Percentiles rank a stretch among this genome's conserved stretches.
These are phyloP conservation scores for Eugnorisma glareosa DNA, from an alignment of 2,888 invertebrate genomes.

Conservation along the genomic window DNA sequence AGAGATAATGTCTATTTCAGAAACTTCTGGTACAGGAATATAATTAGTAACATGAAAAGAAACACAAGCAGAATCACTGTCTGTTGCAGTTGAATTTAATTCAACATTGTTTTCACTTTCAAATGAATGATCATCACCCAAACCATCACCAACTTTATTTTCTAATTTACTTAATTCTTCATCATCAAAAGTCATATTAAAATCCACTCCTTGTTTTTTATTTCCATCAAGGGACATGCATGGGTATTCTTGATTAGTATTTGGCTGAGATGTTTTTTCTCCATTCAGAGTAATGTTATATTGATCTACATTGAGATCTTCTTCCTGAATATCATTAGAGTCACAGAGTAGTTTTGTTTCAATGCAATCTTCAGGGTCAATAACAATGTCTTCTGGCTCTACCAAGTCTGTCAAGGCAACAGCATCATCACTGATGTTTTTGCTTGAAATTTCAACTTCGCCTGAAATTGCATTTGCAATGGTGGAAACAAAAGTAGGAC, in stretches of 20 bases:
- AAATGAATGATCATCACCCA: slow-evolving; percentile 53
- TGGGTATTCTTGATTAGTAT: slow-evolving; percentile 11
- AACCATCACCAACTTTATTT: slow-evolving; percentile 42
- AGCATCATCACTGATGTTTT: slow-evolving; percentile 28
- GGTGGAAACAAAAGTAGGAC: slow-evolving; percentile 81
- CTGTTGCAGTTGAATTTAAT: slow-evolving; percentile 23
- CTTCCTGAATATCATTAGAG: slow-evolving; percentile 13
- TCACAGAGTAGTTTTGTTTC: slow-evolving; percentile 12
- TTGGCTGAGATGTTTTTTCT: slow-evolving; percentile 5
- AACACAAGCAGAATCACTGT: not conserved
- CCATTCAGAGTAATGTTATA: slow-evolving; percentile 22
- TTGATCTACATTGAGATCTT: slow-evolving; percentile 16
- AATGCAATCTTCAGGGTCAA: slow-evolving; percentile 15
- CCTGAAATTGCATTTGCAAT: slow-evolving; percentile 68
- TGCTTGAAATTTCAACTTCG: slow-evolving; percentile 71
- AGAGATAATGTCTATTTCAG: slow-evolving; percentile 76
- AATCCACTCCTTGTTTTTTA: slow-evolving; percentile 17
- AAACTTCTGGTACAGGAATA: slow-evolving; percentile 33
- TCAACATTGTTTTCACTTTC: slow-evolving; percentile 47
- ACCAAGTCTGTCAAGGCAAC: slow-evolving; percentile 3
- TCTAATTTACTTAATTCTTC: slow-evolving; percentile 16
- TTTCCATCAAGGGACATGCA: slow-evolving; percentile 24
- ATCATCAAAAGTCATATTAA: slow-evolving; percentile 8
- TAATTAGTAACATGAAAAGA: slow-evolving; percentile 7
- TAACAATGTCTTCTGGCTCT: slow-evolving; percentile 11